phyloP scores from a whole-genome alignment of 2,888 invertebrate genomes.

The Lithophane socia region DNA sequence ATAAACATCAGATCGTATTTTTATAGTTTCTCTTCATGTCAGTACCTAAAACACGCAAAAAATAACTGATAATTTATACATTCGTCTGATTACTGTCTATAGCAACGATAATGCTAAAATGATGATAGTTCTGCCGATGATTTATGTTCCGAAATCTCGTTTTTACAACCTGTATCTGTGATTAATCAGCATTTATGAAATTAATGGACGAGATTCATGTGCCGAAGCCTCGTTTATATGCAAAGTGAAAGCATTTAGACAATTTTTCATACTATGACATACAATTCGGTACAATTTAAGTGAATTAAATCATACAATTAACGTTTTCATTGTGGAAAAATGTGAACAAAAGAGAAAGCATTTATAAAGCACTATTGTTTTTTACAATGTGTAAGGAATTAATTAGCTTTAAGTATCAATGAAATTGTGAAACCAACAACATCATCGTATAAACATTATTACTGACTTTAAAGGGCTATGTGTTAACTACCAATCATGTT shows the following conservation, averaged over 20 bases:
- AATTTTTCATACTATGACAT: constrained; percentile 21
- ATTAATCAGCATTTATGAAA: constrained; percentile 51
- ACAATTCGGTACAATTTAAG: constrained; percentile 30
- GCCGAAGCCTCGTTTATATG: constrained; percentile 23
- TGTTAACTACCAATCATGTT: no score
- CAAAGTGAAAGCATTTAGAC: constrained; percentile 54
- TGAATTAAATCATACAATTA: constrained; percentile 21
- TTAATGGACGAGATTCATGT: constrained; percentile 34
- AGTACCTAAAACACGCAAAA: constrained; percentile 24
- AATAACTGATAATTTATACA: constrained; percentile 9
- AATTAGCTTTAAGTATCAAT: constrained; percentile 25
- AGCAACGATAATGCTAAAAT: constrained; percentile 35
- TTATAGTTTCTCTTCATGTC: not conserved
- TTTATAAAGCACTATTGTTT: constrained; percentile 34
- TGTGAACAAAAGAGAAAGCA: constrained; percentile 39
- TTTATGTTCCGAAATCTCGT: constrained; percentile 45
- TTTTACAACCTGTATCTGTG: constrained; percentile 46
- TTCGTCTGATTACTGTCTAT: constrained; percentile 22
- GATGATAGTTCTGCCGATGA: constrained; percentile 42
- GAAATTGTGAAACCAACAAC: not conserved
- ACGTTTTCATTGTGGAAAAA: constrained; percentile 19
- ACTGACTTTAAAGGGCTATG: not conserved
- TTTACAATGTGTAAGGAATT: constrained; percentile 12
- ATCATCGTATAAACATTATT: not conserved
- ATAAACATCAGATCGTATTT: not conserved